Evolutionary conservation across 2,113 vertebrate species (phyloP).

Genomic region (Vanacampus margaritifer): DNA sequence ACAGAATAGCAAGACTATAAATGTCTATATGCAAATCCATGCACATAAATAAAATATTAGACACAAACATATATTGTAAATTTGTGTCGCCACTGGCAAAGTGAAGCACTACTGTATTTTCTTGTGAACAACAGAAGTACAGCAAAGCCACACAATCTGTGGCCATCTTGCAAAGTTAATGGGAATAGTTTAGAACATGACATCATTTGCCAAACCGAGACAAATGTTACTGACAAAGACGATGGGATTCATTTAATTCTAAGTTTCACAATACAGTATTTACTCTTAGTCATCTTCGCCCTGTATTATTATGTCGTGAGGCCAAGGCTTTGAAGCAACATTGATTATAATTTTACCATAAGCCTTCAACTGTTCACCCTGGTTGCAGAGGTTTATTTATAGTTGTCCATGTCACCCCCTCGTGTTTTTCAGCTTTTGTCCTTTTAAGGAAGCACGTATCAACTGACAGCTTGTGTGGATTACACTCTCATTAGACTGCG

Average conservation of each 20-base stretch:
- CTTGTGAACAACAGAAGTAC: not conserved
- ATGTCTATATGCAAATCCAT: too few species aligned
- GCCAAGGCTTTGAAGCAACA: constrained; percentile 19
- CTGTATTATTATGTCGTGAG: constrained; percentile 7
- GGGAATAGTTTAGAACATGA: too few species aligned
- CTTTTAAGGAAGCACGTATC: constrained; percentile 76
- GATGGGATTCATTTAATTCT: not conserved
- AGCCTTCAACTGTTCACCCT: constrained; percentile 40
- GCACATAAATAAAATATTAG: too few species aligned
- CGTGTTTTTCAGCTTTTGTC: constrained; percentile 56
- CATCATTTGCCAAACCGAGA: not conserved
- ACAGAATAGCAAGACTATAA: too few species aligned
- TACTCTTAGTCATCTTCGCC: not conserved
- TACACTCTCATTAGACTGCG: constrained; percentile 76
- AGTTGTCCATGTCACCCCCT: constrained; percentile 57
- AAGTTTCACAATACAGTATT: not conserved
- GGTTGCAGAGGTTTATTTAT: constrained; percentile 73
- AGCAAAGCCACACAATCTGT: not conserved
- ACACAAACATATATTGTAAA: too few species aligned
- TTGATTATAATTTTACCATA: constrained; percentile 42
- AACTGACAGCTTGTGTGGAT: constrained; percentile 82
- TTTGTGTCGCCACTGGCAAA: too few species aligned
- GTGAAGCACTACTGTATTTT: too few species aligned
- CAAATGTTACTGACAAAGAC: not conserved
- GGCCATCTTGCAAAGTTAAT: not conserved